Evolutionary conservation across 2,113 vertebrate species (phyloP), one percentile per base, ranked within the genome.

Genomic region (Pungitius pungitius): DNA sequence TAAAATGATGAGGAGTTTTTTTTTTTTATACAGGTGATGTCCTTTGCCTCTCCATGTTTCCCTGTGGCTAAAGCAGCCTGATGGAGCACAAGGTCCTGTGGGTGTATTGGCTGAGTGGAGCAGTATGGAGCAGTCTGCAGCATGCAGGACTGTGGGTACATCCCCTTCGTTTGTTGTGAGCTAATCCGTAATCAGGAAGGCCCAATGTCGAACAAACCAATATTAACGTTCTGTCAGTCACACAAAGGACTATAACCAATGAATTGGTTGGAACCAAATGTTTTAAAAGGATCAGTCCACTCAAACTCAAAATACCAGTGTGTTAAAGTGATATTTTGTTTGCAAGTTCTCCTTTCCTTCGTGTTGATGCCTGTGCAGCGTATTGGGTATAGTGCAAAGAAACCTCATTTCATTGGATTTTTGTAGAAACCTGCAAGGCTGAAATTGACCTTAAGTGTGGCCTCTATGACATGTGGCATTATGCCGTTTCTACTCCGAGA

Each of bases 1-100:
- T 75, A 75, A 91, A 89, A 89, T 91, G 88, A 91, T 89, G 86
- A 91, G 89, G 86, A 88, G 75, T 68, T 75, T 68, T 75, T 85
- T 2, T 78, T 69, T 80, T 76, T 68, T 49, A 81, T 84, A 69
- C 82, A 90, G 82, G 83, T 90, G 77, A 89, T 77, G 87, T 84
- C 84, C 69, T 86, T 45, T 80, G 51, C 84, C 73, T 87, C 70
- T 76, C 47, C 24, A 12, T 60, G 76, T 73, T 82, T 78, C 63
- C 75, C 63, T 47, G 65, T 86, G 82, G 57, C 60, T 69, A 39
- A n/a, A n/a, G 49, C 52, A 69, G 61, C 47, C 55, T 54, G 35
- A 80, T 78, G 76, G 66, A 54, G 54, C 56, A 55, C 59, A 61
- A 85, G 81, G 84, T 84, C 51, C 47, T 58, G 39, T 43, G 67